These are phyloP conservation scores for Saxidomus purpurata DNA, from an alignment of 1,140 invertebrate genomes.

Conservation along the genomic window DNA sequence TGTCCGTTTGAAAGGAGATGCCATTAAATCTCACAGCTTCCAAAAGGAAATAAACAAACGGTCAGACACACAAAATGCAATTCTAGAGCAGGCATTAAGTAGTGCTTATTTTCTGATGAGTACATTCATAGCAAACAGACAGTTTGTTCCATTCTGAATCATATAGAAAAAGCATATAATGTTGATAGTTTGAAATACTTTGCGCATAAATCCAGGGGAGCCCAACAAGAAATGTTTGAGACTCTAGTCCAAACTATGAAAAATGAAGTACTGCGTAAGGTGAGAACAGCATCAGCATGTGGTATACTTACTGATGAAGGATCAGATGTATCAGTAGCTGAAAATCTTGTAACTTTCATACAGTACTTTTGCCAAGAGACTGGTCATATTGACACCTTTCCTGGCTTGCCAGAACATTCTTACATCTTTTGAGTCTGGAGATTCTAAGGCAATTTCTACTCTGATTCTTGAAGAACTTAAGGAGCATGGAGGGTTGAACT, in stretches of 20 bases:
- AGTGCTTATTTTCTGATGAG: slow-evolving; percentile 56
- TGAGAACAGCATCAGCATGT: slow-evolving; percentile 14
- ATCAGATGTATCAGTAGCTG: slow-evolving; percentile 35
- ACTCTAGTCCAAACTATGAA: slow-evolving; percentile 42
- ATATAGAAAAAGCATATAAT: slow-evolving; percentile 45
- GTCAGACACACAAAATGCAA: not conserved
- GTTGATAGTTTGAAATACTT: slow-evolving; percentile 51
- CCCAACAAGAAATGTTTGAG: slow-evolving; percentile 36
- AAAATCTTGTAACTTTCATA: slow-evolving; percentile 60
- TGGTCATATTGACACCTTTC: slow-evolving; percentile 42
- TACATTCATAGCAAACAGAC: slow-evolving; percentile 35
- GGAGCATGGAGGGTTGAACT: not conserved
- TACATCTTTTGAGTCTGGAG: not conserved
- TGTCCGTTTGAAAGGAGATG: slow-evolving; percentile 36
- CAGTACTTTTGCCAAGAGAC: slow-evolving; percentile 23
- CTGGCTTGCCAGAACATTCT: slow-evolving; percentile 38
- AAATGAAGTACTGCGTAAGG: not conserved
- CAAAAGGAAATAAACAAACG: not conserved
- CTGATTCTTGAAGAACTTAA: not conserved
- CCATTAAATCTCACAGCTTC: slow-evolving; percentile 17
- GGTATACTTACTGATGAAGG: slow-evolving; percentile 52
- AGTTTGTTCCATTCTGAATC: slow-evolving; percentile 39
- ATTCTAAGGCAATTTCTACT: slow-evolving; percentile 31
- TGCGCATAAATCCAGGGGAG: slow-evolving; percentile 42
- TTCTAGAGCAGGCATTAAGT: slow-evolving; percentile 46